Evolutionary conservation across 2,888 invertebrate species (phyloP), one percentile per base, ranked within the genome.

Genomic region (Apodemia zela): DNA sequence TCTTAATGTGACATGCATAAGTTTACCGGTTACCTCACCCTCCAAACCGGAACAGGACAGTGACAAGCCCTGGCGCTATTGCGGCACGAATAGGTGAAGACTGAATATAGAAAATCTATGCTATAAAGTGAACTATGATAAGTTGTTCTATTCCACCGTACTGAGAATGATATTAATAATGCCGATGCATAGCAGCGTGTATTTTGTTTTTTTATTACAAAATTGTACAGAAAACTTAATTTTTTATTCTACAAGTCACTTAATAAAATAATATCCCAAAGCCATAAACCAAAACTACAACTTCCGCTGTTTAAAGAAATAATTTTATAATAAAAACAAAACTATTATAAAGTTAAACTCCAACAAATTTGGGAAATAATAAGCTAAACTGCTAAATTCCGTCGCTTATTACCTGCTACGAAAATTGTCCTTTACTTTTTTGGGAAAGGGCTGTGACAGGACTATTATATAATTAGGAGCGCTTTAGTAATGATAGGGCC

Each of bases 381-480:
- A 83, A 81, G 75, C 72, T 81, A 84, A 89, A 83, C 79, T 84
- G 87, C 82, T 76, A 88, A 88, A 87, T 81, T 86, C 79, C 76
- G 74, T 79, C 75, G 80, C 73, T 80, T 82, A 88, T 87, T 88
- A 86, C 73, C 79, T 77, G 73, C 80, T 76, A 81, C 72, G 81
- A 78, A 89, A 85, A 88, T 89, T 89, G 89, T 89, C 90, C 84
- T 80, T 85, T 82, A 79, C 81, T 84, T 86, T 81, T 80, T 78
- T 73, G 65, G 75, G 75, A 73, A 79, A 85, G 81, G 85, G 80
- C 81, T 89, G 88, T 87, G 89, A 91, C 90, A 90, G 85, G 85
- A 82, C 85, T 86, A 89, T 91, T 91, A 91, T 88, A 88, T 86
- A 89, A 90, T 91, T 90, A 90, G 87, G 84, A 88, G 78, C 89